Evolutionary conservation across 2,888 invertebrate species (phyloP).

Genomic region (Abscondita cerata): DNA sequence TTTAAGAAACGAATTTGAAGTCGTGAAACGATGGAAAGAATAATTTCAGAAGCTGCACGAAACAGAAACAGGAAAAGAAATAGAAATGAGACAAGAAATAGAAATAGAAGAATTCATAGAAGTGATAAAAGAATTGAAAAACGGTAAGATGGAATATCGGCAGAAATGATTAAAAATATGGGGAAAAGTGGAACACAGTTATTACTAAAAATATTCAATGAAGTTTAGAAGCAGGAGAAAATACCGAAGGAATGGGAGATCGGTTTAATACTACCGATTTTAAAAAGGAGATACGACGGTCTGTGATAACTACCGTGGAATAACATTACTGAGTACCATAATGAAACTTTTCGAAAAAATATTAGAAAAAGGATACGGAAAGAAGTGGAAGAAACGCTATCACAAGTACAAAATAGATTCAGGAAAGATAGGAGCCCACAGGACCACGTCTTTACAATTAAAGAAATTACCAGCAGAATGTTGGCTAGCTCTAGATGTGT

Average conservation of each 20-base stretch:
- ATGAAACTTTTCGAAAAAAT: too few species aligned
- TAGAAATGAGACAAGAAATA: neutral
- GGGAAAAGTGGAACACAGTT: neutral
- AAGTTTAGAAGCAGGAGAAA: neutral
- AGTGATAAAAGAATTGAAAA: conserved; percentile 4
- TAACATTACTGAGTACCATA: too few species aligned
- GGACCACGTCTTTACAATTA: conserved; percentile 32
- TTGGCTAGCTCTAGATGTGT: neutral
- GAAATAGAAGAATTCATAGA: neutral
- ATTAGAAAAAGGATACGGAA: conserved; percentile 15
- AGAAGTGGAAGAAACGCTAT: conserved; percentile 16
- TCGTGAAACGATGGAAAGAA: conserved; percentile 1
- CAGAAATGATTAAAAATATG: neutral
- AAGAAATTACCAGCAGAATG: conserved; percentile 19
- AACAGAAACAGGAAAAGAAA: neutral
- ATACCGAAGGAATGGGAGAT: conserved; percentile 1
- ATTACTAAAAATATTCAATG: conserved; percentile 4
- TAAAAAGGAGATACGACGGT: neutral
- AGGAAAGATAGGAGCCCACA: conserved; percentile 15
- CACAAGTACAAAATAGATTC: conserved; percentile 29
- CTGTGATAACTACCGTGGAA: too few species aligned
- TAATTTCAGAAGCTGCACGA: neutral
- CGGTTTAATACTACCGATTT: neutral
- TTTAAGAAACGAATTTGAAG: neutral
- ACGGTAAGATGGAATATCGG: neutral